Percentiles rank a stretch among this genome's conserved stretches.
phyloP scores from a whole-genome alignment of 2,888 invertebrate genomes.

The Ernsta delagoae region DNA sequence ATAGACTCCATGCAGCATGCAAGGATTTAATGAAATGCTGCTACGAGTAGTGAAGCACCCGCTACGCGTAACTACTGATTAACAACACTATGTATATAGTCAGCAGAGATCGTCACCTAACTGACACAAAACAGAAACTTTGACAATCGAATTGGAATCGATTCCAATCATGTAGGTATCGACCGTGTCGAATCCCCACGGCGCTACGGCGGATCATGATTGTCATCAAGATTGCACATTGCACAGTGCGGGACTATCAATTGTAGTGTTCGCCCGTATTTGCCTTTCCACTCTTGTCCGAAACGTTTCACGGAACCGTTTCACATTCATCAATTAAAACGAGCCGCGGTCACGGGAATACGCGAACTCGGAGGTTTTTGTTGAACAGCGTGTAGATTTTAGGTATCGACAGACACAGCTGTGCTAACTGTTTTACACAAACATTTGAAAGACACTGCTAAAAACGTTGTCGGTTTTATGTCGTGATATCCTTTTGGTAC shows the following conservation, averaged over 20 bases:
- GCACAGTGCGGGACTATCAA: conserved; percentile 28
- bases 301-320: conserved; percentile 12
- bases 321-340: conserved; percentile 35
- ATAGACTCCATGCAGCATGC: too few species aligned
- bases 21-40: too few species aligned
- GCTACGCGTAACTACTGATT: too few species aligned
- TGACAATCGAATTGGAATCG: too few species aligned
- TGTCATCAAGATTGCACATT: conserved; percentile 12
- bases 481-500: too few species aligned
- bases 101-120: too few species aligned
- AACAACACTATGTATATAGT: too few species aligned
- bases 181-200: not conserved
- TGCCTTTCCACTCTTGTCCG: conserved; percentile 32
- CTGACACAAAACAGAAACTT: too few species aligned
- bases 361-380: conserved; percentile 30
- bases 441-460: not conserved
- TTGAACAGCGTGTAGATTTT: not conserved
- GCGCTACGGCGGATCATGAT: not conserved
- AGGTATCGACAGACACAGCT: not conserved
- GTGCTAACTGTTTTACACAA: not conserved
- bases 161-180: too few species aligned
- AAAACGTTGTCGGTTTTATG: not conserved
- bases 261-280: conserved; percentile 24
- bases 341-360: conserved; percentile 19
- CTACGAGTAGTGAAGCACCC: too few species aligned